Evolutionary conservation across 2,888 invertebrate species (phyloP), one percentile per base, ranked within the genome.

Genomic region (Cylloceria caligata): DNA sequence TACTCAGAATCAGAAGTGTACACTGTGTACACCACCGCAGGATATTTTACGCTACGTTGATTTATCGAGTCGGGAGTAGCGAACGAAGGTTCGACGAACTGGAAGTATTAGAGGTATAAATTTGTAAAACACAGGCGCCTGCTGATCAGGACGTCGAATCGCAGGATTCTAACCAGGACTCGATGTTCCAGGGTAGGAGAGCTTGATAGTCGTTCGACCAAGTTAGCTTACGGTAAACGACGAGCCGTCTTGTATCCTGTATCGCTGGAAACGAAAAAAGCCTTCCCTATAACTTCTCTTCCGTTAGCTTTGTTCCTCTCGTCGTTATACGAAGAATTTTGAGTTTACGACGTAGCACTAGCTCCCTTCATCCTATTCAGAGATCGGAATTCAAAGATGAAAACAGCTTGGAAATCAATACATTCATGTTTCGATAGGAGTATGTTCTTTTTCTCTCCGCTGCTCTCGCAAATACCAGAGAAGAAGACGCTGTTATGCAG

Each of bases 101-200:
- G 76, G 68, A 76, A 76, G 76, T 68, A 76, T 68, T 76, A 57
- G 55, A 68, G 76, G 45, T 68, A 76, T 67, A 76, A 76, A 76
- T 76, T 60, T 76, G 68, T 76, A 47, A 47, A 57, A 42, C 67
- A 39, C 67, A 39, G 42, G 16, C 64, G 65, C 39, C 52, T 55
- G 64, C 74, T 64, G 52, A 74, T 74, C 52, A 52, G 27, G 24
- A 49, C 36, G 21, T n/a, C 49, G 49, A 52, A 39, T 11, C 9
- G 52, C 19, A 16, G 55, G 57, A 1, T 34, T 57, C 57, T 6
- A 34, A 21, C n/a, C 30, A 6, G 55, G 27, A 57, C 11, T 30
- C 71, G 30, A 57, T 42, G 71, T 57, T 57, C 71, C 71, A 27
- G 24, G 42, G 42, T 24, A 52, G 36, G 2, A 55, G 21, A 36